These are phyloP conservation scores for Hydractinia echinata DNA, from an alignment of 30 jellyfish, hydroid and myxozoan species.

Conservation along the genomic window DNA sequence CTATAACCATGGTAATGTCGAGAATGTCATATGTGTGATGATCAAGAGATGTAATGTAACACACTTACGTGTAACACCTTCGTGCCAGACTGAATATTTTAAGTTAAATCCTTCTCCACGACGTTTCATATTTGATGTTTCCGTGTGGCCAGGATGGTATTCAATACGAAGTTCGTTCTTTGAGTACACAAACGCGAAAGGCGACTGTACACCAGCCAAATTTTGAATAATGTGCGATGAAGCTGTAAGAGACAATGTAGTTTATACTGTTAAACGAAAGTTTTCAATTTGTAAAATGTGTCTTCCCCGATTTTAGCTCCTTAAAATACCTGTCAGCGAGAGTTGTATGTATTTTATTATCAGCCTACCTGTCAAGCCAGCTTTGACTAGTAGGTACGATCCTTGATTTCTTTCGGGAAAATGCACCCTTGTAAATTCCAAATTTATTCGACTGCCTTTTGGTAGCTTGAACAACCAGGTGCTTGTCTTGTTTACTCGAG, in stretches of 20 bases:
- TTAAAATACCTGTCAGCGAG: neutral
- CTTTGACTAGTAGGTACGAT: neutral
- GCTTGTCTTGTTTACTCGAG: neutral
- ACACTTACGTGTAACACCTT: neutral
- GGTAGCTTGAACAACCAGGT: conserved; percentile 23
- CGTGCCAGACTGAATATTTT: conserved; percentile 12
- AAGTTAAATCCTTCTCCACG: conserved; percentile 24
- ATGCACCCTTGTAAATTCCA: conserved; percentile 8
- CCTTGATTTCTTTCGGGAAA: conserved; percentile 22
- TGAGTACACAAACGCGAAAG: conserved; percentile 17
- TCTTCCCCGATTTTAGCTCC: neutral
- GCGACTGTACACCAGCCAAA: neutral
- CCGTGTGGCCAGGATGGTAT: conserved; percentile 20
- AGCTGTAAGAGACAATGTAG: neutral
- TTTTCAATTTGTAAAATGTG: no score
- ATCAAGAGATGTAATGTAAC: no score
- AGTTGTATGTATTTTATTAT: neutral
- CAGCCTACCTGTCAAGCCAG: conserved; percentile 17
- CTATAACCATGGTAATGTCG: no score
- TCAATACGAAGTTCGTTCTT: conserved; percentile 13
- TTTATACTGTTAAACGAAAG: neutral
- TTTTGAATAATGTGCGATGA: conserved; percentile 9
- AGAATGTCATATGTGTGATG: no score
- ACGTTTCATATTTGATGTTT: neutral
- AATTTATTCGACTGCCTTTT: conserved; percentile 15